A percentile compares a stretch with the other conserved stretches of the same genome.
Conservation (phyloP, 2,797 vertebrate species). For the Chrysocyon brachyurus region DNA sequence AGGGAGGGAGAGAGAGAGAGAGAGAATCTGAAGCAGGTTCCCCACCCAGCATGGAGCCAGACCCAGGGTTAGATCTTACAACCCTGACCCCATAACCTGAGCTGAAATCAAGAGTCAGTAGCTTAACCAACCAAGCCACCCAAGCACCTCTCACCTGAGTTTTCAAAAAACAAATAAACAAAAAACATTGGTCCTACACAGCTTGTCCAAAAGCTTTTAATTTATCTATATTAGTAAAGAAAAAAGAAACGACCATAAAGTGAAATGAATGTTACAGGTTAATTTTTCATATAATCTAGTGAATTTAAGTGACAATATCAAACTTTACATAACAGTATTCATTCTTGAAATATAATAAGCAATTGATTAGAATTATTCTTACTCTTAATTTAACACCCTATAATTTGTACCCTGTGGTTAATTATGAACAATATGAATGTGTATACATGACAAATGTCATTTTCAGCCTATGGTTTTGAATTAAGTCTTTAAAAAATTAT, state of each 20-base stretch:
- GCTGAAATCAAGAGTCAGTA: not conserved
- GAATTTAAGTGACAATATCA: not conserved
- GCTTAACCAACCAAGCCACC: not conserved
- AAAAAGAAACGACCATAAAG: not conserved
- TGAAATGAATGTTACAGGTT: not conserved
- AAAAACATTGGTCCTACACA: not conserved
- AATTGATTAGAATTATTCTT: constrained; percentile 30
- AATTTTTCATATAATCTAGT: not conserved
- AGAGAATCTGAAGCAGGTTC: not conserved
- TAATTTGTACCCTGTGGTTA: not conserved
- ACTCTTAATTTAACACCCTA: not conserved
- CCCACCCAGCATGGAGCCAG: not conserved
- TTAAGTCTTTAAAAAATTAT: not conserved
- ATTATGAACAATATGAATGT: not conserved
- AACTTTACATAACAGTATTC: not conserved
- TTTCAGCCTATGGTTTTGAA: constrained; percentile 11
- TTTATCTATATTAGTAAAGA: not conserved
- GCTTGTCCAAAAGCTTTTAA: not conserved
- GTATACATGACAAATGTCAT: not conserved
- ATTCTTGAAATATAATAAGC: not conserved
- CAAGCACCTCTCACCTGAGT: not conserved
- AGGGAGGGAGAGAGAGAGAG: too few relatives aligned
- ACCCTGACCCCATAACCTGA: not conserved
- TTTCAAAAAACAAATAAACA: not conserved
- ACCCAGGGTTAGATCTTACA: not conserved